Base-by-base conservation (phyloP, 2,888 invertebrate genomes). In the Acanthosepion lycidas region DNA sequence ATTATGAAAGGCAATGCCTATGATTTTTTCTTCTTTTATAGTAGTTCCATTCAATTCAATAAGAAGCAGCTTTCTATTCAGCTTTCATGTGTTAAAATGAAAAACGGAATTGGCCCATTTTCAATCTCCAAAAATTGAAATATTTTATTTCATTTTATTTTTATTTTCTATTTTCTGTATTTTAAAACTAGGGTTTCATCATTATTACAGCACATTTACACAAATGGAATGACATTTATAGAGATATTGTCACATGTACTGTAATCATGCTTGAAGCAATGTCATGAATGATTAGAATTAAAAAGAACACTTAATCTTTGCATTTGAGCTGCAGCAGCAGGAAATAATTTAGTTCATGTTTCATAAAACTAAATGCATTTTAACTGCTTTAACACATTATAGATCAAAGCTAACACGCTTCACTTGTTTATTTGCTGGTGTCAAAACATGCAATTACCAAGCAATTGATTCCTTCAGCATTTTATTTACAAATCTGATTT, bases 271-370 rank as follows among this genome's bases (percentile, higher is more conserved):
- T 78, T 78, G n/a, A 78, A 78, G n/a, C 18, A n/a, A 28, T 78
- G 78, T n/a, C 78, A 78, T 8, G 78, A 78, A 78, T n/a, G 78
- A 78, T 78, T n/a, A 78, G 15, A 78, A 78, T 78, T 78, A 78
- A 78, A 28, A 28, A 9, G 9, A 78, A n/a, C 28, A 8, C 28
- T 28, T 28, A 78, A 78, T 78, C 78, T 78, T 78, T 78, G 28
- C n/a, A 78, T 78, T n/a, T 78, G 78, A n/a, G 78, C 59, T 28
- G n/a, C 9, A 28, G 20, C 8, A 15, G 78, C 78, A 78, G 78
- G 78, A n/a, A 78, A 78, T 78, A 78, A 78, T 78, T n/a, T n/a
- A n/a, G 78, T 78, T 78, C 78, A 78, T 78, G 78, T 78, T 78
- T 78, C 78, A 78, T 78, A 78, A 78, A 78, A 78, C 78, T 28